Evolutionary conservation across 64 coral and sea anemone genomes (phyloP), one percentile per base, ranked within the genome.

Genomic region (Astreopora myriophthalma): DNA sequence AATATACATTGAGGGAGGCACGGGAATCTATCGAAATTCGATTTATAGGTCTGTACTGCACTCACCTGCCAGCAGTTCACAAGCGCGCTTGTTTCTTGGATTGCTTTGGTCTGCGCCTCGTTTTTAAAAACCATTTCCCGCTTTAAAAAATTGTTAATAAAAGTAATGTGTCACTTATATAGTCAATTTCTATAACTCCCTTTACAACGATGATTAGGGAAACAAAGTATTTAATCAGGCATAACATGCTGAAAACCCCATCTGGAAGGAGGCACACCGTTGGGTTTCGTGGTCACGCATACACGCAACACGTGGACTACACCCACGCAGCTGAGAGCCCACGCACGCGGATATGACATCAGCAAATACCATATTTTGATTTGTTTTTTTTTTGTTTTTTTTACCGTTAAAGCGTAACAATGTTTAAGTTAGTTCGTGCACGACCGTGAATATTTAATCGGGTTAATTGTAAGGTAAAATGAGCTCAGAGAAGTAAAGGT

Each of bases 51-150:
- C 11, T 44, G 6, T 44, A 8, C 6, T 8, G 11, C 40, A 3
- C n/a, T 64, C 34, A 83, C 79, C 52, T 83, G 79, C 23, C 64
- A 64, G 65, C 31, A 37, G 5, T 25, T 30, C 17, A n/a, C 79
- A 14, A 83, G 33, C 19, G 28, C 79, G 5, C 8, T 19, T 39
- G 52, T 36, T 63, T 65, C 55, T 34, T 83, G 79, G 17, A 65
- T 17, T 83, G 46, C 48, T 55, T 60, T 80, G 1, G 0, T 28
- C 26, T 80, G 76, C 34, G 20, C n/a, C 36, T 83, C 79, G 57
- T 83, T 63, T 35, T 83, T 83, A 7, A 83, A 33, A 39, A 83
- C 35, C 79, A 83, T 83, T 65, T 39, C n/a, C 5, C 32, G 1
- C 5, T 2, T 10, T 24, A 19, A 11, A 83, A 65, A 38, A 24